These are phyloP conservation scores for Lasiommata megera DNA, from an alignment of 2,888 invertebrate species.

Conservation along the genomic window DNA sequence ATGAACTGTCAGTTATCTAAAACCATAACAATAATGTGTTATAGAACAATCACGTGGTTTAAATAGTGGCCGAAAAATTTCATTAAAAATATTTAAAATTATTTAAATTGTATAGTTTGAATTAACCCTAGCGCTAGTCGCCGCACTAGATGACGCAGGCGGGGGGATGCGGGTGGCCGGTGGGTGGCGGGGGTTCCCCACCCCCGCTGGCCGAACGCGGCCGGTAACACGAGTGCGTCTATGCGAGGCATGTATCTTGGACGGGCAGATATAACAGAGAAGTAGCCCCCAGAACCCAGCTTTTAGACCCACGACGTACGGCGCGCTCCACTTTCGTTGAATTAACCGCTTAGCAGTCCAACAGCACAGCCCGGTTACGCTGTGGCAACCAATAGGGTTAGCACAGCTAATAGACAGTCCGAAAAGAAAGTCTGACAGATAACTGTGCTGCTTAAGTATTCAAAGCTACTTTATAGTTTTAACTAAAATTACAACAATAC, in stretches of 20 bases:
- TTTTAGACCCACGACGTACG: conserved; percentile 46
- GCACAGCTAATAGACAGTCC: neutral
- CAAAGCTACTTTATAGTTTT: too few species aligned
- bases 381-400: neutral
- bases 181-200: conserved; percentile 31
- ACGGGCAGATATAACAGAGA: conserved; percentile 81
- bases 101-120: conserved; percentile 63
- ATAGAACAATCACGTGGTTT: too few species aligned
- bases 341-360: neutral
- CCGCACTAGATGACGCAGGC: conserved; percentile 76
- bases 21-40: too few species aligned
- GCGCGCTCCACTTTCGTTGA: conserved; percentile 54
- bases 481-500: too few species aligned
- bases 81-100: conserved; percentile 26
- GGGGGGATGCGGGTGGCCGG: conserved; percentile 41
- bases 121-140: conserved; percentile 78
- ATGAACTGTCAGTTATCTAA: too few species aligned
- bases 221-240: conserved; percentile 81
- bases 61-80: too few species aligned
- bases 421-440: too few species aligned
- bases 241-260: conserved; percentile 82
- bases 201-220: conserved; percentile 68
- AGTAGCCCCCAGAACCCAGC: conserved; percentile 79
- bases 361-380: too few species aligned
- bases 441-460: too few species aligned